Evolutionary conservation across 2,888 invertebrate species (phyloP).

Genomic region (Deroplatys truncata): DNA sequence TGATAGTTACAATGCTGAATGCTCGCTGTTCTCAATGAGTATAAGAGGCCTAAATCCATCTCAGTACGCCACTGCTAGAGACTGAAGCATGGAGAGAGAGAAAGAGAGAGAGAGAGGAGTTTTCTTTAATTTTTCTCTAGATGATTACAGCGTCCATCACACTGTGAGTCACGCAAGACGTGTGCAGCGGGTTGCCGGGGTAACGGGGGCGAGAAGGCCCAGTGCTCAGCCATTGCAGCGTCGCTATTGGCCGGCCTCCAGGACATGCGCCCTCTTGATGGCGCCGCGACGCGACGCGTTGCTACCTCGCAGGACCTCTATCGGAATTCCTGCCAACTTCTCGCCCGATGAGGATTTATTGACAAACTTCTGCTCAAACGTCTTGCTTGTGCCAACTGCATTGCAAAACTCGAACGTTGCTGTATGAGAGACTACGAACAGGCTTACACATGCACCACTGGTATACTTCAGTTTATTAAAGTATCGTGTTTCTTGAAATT

Average conservation of each 20-base stretch:
- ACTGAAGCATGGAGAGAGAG: not conserved
- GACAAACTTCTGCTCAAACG: not conserved
- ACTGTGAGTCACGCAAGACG: not conserved
- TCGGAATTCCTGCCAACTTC: conserved; percentile 4
- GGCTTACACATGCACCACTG: too few species aligned
- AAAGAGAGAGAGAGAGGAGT: not conserved
- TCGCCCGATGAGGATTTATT: not conserved
- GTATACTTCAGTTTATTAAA: too few species aligned
- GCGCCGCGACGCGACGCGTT: not conserved
- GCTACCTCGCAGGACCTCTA: conserved; percentile 1
- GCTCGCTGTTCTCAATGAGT: too few species aligned
- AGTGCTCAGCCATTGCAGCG: conserved; percentile 19
- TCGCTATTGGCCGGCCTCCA: conserved; percentile 3
- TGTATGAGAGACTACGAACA: not conserved
- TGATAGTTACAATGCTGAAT: too few species aligned
- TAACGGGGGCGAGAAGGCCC: not conserved
- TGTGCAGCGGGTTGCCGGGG: conserved; percentile 3
- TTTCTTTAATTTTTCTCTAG: not conserved
- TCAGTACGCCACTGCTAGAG: not conserved
- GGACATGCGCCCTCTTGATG: not conserved
- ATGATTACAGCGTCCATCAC: not conserved
- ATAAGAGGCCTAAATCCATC: not conserved
- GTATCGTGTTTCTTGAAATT: too few species aligned
- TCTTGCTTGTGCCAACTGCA: not conserved
- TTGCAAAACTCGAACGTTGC: not conserved